Evolutionary conservation across 1,140 invertebrate genomes (phyloP).

Genomic region (Dreissena rostriformis): DNA sequence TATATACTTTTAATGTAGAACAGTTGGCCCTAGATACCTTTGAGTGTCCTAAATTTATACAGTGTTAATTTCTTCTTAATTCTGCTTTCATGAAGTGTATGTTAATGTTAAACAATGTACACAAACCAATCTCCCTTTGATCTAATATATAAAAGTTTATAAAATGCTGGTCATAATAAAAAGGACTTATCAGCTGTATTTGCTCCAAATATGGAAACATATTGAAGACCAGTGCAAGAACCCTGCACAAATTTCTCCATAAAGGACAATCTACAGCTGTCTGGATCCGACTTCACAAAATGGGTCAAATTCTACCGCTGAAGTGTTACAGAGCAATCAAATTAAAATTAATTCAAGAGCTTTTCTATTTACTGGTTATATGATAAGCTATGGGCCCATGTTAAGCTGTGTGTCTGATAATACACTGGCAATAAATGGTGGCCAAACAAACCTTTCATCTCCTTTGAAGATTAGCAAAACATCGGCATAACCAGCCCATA

Average conservation of each 20-base stretch:
- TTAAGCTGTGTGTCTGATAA: neutral
- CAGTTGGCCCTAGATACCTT: too few species aligned
- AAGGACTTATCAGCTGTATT: neutral
- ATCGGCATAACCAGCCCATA: neutral
- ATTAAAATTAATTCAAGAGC: conserved; percentile 6
- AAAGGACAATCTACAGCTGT: too few species aligned
- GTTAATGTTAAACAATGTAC: conserved; percentile 1
- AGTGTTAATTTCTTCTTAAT: conserved; percentile 4
- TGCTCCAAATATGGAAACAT: conserved; percentile 2
- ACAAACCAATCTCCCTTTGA: neutral
- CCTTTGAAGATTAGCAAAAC: neutral
- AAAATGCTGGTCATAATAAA: neutral
- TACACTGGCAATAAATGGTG: neutral
- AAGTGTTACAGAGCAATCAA: neutral
- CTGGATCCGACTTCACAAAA: too few species aligned
- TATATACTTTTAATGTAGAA: too few species aligned
- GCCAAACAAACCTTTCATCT: neutral
- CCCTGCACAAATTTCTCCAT: too few species aligned
- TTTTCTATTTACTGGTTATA: neutral
- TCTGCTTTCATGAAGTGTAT: neutral
- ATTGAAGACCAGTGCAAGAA: neutral
- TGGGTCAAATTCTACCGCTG: neutral
- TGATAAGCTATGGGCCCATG: neutral
- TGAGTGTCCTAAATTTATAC: too few species aligned
- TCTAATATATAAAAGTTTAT: conserved; percentile 3